Percentiles rank a stretch among this genome's conserved stretches.
Conservation (phyloP, 2,797 vertebrate genomes). For the Eupleurogrammus muticus region DNA sequence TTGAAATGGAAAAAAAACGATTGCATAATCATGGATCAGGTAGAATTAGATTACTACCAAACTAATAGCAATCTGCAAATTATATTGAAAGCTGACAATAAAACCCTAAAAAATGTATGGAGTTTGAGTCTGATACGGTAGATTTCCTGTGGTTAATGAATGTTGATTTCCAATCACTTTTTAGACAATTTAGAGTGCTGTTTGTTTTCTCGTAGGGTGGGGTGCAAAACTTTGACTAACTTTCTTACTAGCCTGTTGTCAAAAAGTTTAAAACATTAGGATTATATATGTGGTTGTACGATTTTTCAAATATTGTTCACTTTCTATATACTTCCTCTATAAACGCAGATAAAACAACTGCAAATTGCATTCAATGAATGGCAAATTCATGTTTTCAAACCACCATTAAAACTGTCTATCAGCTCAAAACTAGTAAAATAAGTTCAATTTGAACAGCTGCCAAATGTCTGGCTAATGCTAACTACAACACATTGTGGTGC, state of each 20-base stretch:
- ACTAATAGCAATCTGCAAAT: conserved; percentile 18
- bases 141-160: not conserved
- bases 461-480: not conserved
- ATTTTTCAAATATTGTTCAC: not conserved
- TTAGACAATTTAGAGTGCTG: not conserved
- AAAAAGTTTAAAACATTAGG: not conserved
- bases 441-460: not conserved
- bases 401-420: not conserved
- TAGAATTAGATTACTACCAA: conserved; percentile 23
- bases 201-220: not conserved
- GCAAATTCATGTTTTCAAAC: not conserved
- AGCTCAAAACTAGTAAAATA: not conserved
- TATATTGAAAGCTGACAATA: conserved; percentile 1
- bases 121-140: not conserved
- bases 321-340: not conserved
- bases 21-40: conserved; percentile 13
- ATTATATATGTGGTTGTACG: not conserved
- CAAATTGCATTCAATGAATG: not conserved
- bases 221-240: not conserved
- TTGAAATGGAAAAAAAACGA: conserved; percentile 15
- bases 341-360: not conserved
- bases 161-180: not conserved
- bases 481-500: not conserved
- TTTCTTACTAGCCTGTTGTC: not conserved
- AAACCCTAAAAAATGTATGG: not conserved